phyloP scores from a whole-genome alignment of 2,797 vertebrate species.

The Lacerta agilis region DNA sequence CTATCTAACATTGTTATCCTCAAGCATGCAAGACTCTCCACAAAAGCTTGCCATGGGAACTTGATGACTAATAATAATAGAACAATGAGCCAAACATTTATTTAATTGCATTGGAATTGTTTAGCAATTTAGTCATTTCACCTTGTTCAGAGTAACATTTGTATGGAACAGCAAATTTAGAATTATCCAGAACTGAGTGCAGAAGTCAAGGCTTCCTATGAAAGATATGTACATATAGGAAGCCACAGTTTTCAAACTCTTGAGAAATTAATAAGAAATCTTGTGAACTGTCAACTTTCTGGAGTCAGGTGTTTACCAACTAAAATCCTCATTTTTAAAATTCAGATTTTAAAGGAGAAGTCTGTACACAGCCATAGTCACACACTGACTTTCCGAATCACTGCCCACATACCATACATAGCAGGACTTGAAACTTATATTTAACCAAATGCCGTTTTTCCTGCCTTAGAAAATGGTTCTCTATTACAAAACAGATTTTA shows the following conservation, averaged over 20 bases:
- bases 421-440: not conserved
- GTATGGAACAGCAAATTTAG: not conserved
- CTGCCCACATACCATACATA: not conserved
- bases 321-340: not conserved
- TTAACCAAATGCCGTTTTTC: not conserved
- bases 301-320: not conserved
- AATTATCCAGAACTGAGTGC: not conserved
- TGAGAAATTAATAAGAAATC: not conserved
- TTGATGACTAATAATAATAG: not conserved
- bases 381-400: not conserved
- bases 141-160: not conserved
- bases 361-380: not conserved
- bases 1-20: not conserved
- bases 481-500: not conserved
- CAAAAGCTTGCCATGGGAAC: not conserved
- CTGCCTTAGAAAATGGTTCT: not conserved
- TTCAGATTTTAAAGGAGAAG: not conserved
- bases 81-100: not conserved
- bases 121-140: not conserved
- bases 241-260: not conserved
- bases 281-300: not conserved
- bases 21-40: not conserved
- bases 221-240: not conserved
- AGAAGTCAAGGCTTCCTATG: not conserved
- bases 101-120: not conserved